These are phyloP conservation scores for Hypanus sabinus DNA, from an alignment of 2,113 vertebrate species.

Conservation along the genomic window DNA sequence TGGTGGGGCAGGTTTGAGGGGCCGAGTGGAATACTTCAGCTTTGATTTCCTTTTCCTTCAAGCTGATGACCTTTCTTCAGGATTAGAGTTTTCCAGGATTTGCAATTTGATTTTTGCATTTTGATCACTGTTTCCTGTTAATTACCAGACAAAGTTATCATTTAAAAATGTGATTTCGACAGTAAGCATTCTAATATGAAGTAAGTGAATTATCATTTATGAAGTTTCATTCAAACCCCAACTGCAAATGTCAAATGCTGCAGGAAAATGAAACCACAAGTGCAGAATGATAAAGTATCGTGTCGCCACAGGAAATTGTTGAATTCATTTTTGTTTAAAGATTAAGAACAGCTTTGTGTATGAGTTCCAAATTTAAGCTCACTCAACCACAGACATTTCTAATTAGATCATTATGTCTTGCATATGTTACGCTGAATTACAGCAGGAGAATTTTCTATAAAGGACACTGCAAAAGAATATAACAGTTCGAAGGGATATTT, in stretches of 20 bases:
- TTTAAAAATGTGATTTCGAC: no score
- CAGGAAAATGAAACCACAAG: background rate
- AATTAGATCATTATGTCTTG: constrained; percentile 10
- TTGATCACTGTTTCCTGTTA: no score
- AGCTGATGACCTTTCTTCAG: no score
- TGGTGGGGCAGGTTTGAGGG: no score
- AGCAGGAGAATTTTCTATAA: background rate
- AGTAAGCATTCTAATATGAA: background rate
- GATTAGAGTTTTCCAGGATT: no score
- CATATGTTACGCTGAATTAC: background rate
- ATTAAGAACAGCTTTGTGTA: no score
- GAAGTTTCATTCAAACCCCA: background rate
- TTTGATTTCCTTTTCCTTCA: no score
- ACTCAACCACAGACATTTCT: background rate
- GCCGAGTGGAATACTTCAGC: no score
- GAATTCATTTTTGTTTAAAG: background rate
- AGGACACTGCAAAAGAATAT: background rate
- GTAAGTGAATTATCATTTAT: background rate
- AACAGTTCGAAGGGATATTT: background rate
- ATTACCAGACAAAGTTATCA: no score
- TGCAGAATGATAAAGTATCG: background rate
- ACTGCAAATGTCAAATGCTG: background rate
- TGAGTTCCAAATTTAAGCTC: background rate
- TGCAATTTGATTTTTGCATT: no score
- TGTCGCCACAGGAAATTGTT: background rate